These are phyloP conservation scores for Macrobrachium rosenbergii DNA, from an alignment of 1,140 invertebrate species.

Conservation along the genomic window DNA sequence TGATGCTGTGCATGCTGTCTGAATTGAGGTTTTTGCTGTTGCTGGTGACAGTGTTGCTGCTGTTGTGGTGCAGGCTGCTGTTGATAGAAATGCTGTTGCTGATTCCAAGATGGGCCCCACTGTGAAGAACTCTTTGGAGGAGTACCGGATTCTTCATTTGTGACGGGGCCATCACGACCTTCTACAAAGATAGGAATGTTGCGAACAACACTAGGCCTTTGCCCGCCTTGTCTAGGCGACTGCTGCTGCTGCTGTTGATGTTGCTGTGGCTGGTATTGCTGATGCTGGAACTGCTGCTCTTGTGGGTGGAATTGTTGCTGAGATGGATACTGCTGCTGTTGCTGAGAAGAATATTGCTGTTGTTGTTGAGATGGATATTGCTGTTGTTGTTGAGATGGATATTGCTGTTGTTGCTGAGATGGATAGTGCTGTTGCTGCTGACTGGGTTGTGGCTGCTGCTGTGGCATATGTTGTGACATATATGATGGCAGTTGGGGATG, in stretches of 20 bases:
- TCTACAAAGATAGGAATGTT: constrained; percentile 91
- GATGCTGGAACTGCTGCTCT: constrained; percentile 67
- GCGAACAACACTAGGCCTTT: constrained; percentile 73
- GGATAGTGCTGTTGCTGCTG: constrained; percentile 32
- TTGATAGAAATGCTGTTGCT: constrained; percentile 62
- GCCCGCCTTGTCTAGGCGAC: constrained; percentile 43
- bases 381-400: constrained; percentile 27
- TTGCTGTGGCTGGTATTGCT: constrained; percentile 43
- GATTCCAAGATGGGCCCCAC: constrained; percentile 64
- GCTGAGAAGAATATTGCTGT: constrained; percentile 69
- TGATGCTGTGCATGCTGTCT: background rate
- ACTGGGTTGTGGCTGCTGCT: too few species aligned
- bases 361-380: constrained; percentile 69
- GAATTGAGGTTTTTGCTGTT: background rate
- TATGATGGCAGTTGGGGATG: background rate
- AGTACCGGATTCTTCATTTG: constrained; percentile 41
- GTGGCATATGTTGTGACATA: constrained; percentile 20
- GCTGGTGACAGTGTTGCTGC: constrained; percentile 1
- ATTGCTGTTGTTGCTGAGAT: constrained; percentile 26
- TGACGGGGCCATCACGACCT: constrained; percentile 81
- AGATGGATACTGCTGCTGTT: constrained; percentile 61
- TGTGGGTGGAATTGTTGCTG: constrained; percentile 68
- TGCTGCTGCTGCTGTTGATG: constrained; percentile 61
- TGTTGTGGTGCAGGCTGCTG: background rate
- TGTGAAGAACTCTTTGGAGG: constrained; percentile 67